Conservation (phyloP, 2,113 vertebrate species). For the Passer montanus region DNA sequence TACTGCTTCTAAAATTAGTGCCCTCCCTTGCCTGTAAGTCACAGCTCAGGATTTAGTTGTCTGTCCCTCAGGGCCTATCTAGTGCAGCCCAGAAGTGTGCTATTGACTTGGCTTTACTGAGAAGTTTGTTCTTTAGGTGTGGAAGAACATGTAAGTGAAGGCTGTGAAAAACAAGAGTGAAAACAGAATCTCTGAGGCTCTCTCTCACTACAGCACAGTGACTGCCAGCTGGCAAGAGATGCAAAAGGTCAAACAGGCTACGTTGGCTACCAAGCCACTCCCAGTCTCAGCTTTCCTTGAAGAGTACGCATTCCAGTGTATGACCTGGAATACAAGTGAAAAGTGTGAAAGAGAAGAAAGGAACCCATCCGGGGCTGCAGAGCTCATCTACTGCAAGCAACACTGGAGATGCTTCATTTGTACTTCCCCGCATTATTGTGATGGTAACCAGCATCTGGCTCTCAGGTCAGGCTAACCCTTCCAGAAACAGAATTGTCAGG, state of each 20-base stretch:
- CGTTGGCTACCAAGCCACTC: neutral
- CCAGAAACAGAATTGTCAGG: neutral
- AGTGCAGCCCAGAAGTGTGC: neutral
- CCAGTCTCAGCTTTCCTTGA: neutral
- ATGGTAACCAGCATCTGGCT: neutral
- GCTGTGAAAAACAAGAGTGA: neutral
- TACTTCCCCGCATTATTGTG: neutral
- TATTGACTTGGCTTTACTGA: neutral
- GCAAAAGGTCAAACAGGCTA: neutral
- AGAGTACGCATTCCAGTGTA: neutral
- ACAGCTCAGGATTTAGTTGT: neutral
- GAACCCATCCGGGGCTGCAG: neutral
- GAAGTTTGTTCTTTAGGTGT: neutral
- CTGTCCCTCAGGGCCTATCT: neutral
- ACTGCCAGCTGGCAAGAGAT: rapidly evolving
- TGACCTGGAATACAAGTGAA: neutral
- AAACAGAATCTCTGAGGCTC: neutral
- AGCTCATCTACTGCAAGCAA: neutral
- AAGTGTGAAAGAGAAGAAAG: neutral
- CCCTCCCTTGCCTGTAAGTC: neutral
- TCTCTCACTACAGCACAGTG: neutral
- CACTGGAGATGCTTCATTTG: neutral
- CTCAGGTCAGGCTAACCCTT: neutral
- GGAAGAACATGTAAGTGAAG: neutral
- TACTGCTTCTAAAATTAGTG: neutral